phyloP scores from a whole-genome alignment of 2,888 invertebrate species.

The Alloscopus bannaensis region DNA sequence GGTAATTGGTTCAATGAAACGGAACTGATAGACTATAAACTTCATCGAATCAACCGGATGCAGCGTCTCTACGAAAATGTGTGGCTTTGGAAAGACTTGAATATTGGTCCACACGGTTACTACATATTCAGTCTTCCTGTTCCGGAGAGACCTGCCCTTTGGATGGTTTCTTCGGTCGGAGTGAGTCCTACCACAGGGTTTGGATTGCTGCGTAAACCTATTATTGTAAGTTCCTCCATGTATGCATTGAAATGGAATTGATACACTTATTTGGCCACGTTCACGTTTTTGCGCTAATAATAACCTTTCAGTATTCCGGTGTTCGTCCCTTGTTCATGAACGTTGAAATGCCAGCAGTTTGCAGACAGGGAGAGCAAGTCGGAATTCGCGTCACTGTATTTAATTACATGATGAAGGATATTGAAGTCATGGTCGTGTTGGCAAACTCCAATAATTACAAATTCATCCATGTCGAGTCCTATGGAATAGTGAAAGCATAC shows the following conservation, averaged over 20 bases:
- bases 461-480: constrained; percentile 93
- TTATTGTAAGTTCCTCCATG: constrained; percentile 79
- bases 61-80: constrained; percentile 95
- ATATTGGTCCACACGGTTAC: constrained; percentile 93
- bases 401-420: constrained; percentile 90
- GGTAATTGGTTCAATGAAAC: constrained; percentile 81
- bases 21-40: constrained; percentile 84
- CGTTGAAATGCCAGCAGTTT: constrained; percentile 90
- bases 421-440: constrained; percentile 92
- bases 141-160: constrained; percentile 89
- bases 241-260: not conserved
- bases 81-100: constrained; percentile 96
- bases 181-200: constrained; percentile 91
- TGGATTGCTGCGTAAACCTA: constrained; percentile 88
- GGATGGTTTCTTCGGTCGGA: constrained; percentile 95
- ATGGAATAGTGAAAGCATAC: constrained; percentile 84
- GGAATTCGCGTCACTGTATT: constrained; percentile 94
- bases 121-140: constrained; percentile 90
- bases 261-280: not conserved
- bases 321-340: constrained; percentile 96
- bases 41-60: constrained; percentile 90
- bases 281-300: constrained; percentile 1
- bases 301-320: constrained; percentile 84
- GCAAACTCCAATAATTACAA: constrained; percentile 90
- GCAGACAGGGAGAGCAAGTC: constrained; percentile 94